Base-by-base conservation (phyloP, 2,113 vertebrate species). In the Mirza zaza region DNA sequence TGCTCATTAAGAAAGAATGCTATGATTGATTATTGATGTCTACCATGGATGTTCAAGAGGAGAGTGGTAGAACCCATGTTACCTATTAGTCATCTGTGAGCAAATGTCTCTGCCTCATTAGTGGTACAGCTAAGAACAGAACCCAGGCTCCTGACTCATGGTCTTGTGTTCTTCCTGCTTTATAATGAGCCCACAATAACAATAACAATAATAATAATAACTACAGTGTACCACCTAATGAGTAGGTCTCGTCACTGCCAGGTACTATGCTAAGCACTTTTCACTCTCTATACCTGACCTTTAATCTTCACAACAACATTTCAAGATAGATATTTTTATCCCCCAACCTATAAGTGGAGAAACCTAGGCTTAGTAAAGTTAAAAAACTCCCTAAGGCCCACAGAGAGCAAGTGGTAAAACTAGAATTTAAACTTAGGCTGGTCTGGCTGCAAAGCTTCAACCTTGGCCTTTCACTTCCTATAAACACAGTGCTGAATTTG, bases 341-440 rank as follows among this genome's bases (percentile, higher is more conserved):
- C 63, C 34, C 10, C 42, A 75, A 91, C 18, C 82, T 94, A 45
- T n/a, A 79, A 87, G 61, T 61, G 18, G 52, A 76, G 59, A 95
- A 76, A 23, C 13, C 50, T 92, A 73, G 45, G 76, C 42, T 90
- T 48, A 20, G 5, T 29, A 57, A 95, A 92, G 34, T 68, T 65
- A 70, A 67, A 95, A 91, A 86, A 42, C 8, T 71, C 32, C 71
- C 12, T 63, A 84, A 87, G 27, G 52, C 36, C 45, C 59, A 59
- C 25, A 94, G 59, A 0, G 21, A 92, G 13, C 59, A 87, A 77
- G 68, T 63, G 71, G 59, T 90, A 91, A 96, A 96, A 61, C 52
- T 92, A 21, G 34, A 87, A 95, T 96, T 95, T 67, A 95, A 97
- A 94, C 14, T 39, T 45, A 92, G 59, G 45, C 3, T 94, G 39